These are phyloP conservation scores for Furnarius figulus DNA, from an alignment of 2,113 vertebrate species.

Conservation along the genomic window DNA sequence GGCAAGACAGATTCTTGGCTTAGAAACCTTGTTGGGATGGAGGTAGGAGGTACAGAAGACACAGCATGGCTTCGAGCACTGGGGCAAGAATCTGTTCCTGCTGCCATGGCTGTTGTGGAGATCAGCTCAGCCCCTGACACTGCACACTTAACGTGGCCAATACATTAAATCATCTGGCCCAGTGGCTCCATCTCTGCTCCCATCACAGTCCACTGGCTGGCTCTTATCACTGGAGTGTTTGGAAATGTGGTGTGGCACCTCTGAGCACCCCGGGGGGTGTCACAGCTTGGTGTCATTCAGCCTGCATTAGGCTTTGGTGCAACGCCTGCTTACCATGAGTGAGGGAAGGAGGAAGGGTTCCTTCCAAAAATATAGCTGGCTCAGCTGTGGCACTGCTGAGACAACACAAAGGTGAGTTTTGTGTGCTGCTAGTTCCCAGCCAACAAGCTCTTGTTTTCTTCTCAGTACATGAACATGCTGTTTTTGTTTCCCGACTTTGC, in stretches of 20 bases:
- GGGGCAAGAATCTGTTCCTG: neutral
- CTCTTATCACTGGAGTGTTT: neutral
- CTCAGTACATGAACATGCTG: accelerated
- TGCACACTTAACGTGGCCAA: accelerated
- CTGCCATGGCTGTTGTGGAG: neutral
- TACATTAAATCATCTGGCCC: neutral
- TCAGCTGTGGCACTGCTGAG: neutral
- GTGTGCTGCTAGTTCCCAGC: neutral
- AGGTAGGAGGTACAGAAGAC: neutral
- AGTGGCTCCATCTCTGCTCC: neutral
- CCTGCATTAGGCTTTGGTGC: neutral
- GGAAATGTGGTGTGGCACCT: neutral
- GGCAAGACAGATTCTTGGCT: neutral
- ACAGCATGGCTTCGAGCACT: neutral
- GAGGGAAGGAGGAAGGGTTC: neutral
- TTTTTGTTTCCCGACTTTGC: neutral
- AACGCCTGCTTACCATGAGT: accelerated
- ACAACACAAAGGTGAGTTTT: neutral
- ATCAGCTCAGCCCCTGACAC: neutral
- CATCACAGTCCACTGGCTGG: neutral
- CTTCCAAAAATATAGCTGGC: neutral
- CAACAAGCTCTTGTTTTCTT: neutral
- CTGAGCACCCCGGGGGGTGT: neutral
- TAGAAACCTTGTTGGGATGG: neutral
- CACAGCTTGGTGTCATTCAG: neutral